Evolutionary conservation across 2,888 invertebrate genomes (phyloP).

Genomic region (Mesoligia furuncula): DNA sequence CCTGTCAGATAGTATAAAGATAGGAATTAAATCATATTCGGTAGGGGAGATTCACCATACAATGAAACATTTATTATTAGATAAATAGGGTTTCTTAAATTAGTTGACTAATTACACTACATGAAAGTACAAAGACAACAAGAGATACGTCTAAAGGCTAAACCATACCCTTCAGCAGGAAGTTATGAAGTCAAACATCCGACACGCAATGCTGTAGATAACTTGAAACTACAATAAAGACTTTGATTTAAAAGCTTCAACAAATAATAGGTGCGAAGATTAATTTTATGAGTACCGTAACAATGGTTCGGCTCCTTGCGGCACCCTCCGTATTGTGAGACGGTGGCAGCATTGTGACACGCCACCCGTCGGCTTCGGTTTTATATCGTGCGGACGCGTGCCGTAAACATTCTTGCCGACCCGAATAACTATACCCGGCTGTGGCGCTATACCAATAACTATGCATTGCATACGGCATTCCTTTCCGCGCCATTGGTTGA

Average conservation of each 20-base stretch:
- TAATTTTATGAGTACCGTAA: constrained; percentile 49
- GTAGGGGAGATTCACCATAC: neutral
- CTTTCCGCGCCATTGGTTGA: constrained; percentile 70
- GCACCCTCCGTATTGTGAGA: constrained; percentile 54
- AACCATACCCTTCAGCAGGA: neutral
- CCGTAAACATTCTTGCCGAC: constrained; percentile 73
- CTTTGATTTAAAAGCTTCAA: constrained; percentile 33
- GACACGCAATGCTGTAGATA: neutral
- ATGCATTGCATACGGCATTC: constrained; percentile 73
- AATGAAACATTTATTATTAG: no score
- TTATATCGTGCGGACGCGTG: constrained; percentile 65
- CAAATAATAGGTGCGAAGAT: constrained; percentile 47
- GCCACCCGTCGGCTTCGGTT: constrained; percentile 65
- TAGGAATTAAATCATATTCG: neutral
- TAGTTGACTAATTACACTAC: neutral
- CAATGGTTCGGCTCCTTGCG: constrained; percentile 45
- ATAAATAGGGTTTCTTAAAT: neutral
- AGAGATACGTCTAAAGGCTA: neutral
- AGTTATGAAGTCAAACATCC: constrained; percentile 12
- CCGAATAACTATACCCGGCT: constrained; percentile 72
- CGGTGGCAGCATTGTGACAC: constrained; percentile 63
- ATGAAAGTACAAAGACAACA: neutral
- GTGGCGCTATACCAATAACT: constrained; percentile 72
- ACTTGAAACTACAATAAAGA: constrained; percentile 17
- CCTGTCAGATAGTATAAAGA: neutral